Base-by-base conservation (phyloP, 2,888 invertebrate genomes). In the Caenorhabditis sp. region DNA sequence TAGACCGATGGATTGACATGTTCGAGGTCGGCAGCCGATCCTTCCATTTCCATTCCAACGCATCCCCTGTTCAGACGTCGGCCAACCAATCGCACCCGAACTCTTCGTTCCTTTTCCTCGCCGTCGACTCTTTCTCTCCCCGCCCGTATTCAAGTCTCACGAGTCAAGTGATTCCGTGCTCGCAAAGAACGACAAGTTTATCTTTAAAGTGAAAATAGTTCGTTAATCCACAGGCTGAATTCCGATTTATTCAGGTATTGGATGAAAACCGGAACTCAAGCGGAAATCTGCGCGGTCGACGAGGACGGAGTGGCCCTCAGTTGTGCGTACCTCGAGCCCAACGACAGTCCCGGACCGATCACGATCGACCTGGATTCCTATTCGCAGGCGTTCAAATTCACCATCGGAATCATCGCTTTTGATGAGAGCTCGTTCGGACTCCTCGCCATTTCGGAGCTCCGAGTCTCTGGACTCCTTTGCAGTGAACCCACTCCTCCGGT, bases 211-310 rank as follows among this genome's bases (percentile, higher is more conserved):
- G 2, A 11, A n/a, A n/a, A n/a, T n/a, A n/a, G n/a, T n/a, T n/a
- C n/a, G n/a, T n/a, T n/a, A n/a, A n/a, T n/a, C n/a, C n/a, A n/a
- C n/a, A n/a, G n/a, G n/a, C n/a, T n/a, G n/a, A n/a, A n/a, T n/a
- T n/a, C n/a, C n/a, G n/a, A n/a, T n/a, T n/a, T 50, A 8, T 78
- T 41, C 41, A 87, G 86, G 65, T 88, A 85, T 61, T 88, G 88
- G 88, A 75, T 87, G 66, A 87, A 83, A 62, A 70, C 84, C 6
- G 88, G 87, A 37, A 83, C 86, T 13, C 88, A 88, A 53, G 88
- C 87, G 2, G 86, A 88, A 66, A 77, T 88, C 9, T 88, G 88
- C 63, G 86, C 87, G 3, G 71, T 86, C n/a, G 83, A 86, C 53
- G 80, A 81, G 30, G 83, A 88, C 24, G 85, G 82, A 27, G 78